Evolutionary conservation across 1,140 invertebrate species (phyloP), one percentile per base, ranked within the genome.

Genomic region (Habropoda laboriosa): DNA sequence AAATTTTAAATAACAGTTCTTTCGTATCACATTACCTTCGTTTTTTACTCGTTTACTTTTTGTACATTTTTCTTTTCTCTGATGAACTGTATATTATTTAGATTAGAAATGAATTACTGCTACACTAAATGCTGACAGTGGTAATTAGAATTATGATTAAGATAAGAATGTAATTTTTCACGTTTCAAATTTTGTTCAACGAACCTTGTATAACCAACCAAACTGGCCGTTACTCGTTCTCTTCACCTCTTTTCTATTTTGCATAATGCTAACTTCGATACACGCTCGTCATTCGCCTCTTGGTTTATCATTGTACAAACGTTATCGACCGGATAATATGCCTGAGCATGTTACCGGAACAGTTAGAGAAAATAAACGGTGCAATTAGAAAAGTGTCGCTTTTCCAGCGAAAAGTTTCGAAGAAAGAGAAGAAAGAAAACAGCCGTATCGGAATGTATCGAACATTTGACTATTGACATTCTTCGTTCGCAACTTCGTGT

Each of bases 131-230:
- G 51, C 12, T 13, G 45, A 63, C n/a, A n/a, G 8, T 53, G 30
- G 10, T 53, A 40, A 40, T 18, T 27, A 21, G 32, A 60, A 30
- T 27, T 30, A 6, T 47, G 38, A 63, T 4, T 51, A 30, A n/a
- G n/a, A 13, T 38, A 68, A 68, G 3, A 1, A 16, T 16, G 3
- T 68, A 70, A 8, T 13, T 6, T 12, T 71, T 32, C 24, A 35
- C 35, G 18, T 38, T 42, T 3, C 30, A n/a, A n/a, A n/a, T 5
- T 18, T 53, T n/a, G n/a, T n/a, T n/a, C 38, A 73, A 72, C 83
- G 18, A 84, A 85, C 83, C 82, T 85, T 73, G 21, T 85, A 85
- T 38, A 67, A 66, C 38, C 51, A 57, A 16, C 70, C 79, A 53
- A 85, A 85, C 7, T 58, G 51, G n/a, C 47, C 35, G 35, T 10